Evolutionary conservation across 1,140 invertebrate genomes (phyloP), one percentile per base, ranked within the genome.

Genomic region (honey bee (Apis mellifera)): DNA sequence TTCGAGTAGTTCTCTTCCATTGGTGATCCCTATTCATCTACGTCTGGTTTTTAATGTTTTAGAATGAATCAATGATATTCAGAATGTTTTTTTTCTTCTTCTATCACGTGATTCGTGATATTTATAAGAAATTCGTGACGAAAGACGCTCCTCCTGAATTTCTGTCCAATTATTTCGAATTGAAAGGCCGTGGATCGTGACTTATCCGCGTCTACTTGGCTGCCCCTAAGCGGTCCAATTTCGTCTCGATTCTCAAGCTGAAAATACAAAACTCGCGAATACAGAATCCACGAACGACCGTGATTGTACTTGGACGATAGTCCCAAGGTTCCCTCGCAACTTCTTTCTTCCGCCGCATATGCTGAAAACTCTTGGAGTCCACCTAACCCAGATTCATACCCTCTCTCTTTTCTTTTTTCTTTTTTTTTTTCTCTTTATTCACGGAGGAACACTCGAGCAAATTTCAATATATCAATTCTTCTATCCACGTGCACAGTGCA

Each of bases 371-470:
- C 70, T 72, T 57, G 17, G 70, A 42, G 26, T 1, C 70, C 17
- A 72, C 70, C 54, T 72, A 72, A 72, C 70, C 70, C 26, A 72
- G 70, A 72, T 72, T 72, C 70, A 7, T 15, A 19, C 11, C 7
- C 26, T 57, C 52, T 42, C 17, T 32, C 11, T 32, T 0, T 7
- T 42, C 0, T 42, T 42, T 7, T 5, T 32, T 32, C 3, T 32
- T 2, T 32, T 32, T 32, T 32, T 26, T 26, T 26, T 26, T 48
- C 32, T 26, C 7, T 69, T 12, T 52, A 19, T 71, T 52, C 52
- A 19, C 52, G 19, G 0, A 42, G 32, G 32, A 42, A 72, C 54
- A 11, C 15, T 72, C 26, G 2, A 42, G 42, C 26, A 57, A 57
- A 72, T 13, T 32, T 1, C 70, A 26, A 70, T n/a, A 4, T n/a